A percentile compares a stretch with the other conserved stretches of the same genome.
Conservation (phyloP, 2,888 invertebrate genomes). For the Tromatobia lineatoria region DNA sequence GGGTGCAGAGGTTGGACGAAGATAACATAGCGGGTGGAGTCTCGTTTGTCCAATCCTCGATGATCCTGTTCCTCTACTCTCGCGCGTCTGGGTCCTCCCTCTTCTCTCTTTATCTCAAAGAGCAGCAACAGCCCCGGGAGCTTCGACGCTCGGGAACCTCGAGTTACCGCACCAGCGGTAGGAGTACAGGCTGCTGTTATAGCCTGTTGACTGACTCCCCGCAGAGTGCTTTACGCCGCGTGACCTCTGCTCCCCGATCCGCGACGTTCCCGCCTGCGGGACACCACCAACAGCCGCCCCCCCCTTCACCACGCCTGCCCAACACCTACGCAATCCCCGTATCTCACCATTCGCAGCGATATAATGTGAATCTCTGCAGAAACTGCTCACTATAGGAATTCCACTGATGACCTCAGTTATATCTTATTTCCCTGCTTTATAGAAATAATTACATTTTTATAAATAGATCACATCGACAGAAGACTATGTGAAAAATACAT, state of each 20-base stretch:
- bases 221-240: conserved; percentile 55
- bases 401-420: background rate
- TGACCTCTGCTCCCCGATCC: conserved; percentile 64
- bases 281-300: conserved; percentile 42
- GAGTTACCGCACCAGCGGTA: conserved; percentile 32
- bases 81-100: conserved; percentile 51
- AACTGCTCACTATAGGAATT: conserved; percentile 1
- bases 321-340: conserved; percentile 69
- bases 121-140: conserved; percentile 37
- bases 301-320: conserved; percentile 72
- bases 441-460: too few relatives aligned
- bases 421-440: background rate
- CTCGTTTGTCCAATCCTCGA: conserved; percentile 83
- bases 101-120: conserved; percentile 67
- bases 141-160: conserved; percentile 32
- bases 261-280: conserved; percentile 68
- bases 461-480: too few relatives aligned
- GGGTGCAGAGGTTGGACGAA: conserved; percentile 83
- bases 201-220: conserved; percentile 41
- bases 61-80: conserved; percentile 75
- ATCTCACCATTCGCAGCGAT: conserved; percentile 5
- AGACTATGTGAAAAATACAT: background rate
- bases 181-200: conserved; percentile 20
- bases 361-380: background rate
- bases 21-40: conserved; percentile 83